Percentiles rank a stretch among this genome's conserved stretches.
These are phyloP conservation scores for Bombus waltoni DNA, from an alignment of 1,140 invertebrate species.

Conservation along the genomic window DNA sequence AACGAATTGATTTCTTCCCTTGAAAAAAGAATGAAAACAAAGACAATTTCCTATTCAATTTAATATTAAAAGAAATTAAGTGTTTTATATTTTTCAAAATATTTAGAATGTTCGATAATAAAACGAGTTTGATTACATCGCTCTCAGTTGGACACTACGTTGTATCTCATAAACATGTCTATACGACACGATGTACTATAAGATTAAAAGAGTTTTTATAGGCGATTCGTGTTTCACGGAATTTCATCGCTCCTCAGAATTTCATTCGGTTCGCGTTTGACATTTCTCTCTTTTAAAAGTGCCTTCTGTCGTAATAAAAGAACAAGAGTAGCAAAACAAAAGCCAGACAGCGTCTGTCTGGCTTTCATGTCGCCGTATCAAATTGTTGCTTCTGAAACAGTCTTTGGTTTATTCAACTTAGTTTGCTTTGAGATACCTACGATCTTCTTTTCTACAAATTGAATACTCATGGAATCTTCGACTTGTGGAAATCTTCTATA, in stretches of 20 bases:
- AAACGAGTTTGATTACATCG: no score
- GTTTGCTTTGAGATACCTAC: constrained; percentile 22
- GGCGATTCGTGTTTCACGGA: background rate
- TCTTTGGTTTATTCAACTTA: constrained; percentile 32
- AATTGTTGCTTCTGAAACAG: constrained; percentile 40
- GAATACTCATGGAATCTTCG: background rate
- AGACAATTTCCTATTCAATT: no score
- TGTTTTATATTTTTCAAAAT: no score
- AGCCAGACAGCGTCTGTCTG: no score
- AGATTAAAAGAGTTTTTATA: background rate
- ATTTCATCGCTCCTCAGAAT: background rate
- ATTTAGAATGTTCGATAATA: no score
- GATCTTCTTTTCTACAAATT: background rate
- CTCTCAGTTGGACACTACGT: no score
- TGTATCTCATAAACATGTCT: no score
- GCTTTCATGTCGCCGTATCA: constrained; percentile 24
- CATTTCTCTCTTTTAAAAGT: constrained; percentile 2
- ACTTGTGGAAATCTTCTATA: background rate
- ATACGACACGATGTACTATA: no score
- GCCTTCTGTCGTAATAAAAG: background rate
- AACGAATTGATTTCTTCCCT: no score
- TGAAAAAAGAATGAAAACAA: no score
- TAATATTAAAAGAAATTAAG: no score
- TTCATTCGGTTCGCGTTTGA: background rate
- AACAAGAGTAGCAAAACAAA: background rate